Conservation (phyloP, 2,113 vertebrate genomes). For the Calypte anna region DNA sequence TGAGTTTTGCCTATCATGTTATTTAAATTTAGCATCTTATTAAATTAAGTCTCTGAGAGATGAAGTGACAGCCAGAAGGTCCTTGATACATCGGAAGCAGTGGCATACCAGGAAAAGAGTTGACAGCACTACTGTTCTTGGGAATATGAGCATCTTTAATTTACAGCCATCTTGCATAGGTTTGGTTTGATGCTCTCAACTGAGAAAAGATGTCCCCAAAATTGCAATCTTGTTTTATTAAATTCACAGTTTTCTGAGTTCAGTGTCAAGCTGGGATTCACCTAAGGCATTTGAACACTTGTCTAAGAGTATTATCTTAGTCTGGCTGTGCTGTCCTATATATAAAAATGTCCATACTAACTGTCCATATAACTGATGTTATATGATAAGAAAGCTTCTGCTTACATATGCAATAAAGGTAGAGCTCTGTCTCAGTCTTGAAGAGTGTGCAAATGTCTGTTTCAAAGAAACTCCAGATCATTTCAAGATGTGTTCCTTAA, state of each 20-base stretch:
- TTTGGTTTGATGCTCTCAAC: background rate
- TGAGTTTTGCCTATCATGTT: background rate
- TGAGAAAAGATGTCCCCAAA: background rate
- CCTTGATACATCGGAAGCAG: background rate
- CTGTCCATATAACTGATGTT: background rate
- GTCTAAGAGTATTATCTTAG: background rate
- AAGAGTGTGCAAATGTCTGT: background rate
- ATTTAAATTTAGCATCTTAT: background rate
- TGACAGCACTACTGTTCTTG: background rate
- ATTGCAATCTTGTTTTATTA: background rate
- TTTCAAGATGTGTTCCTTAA: background rate
- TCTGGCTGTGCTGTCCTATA: background rate
- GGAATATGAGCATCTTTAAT: background rate
- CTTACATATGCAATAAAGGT: background rate
- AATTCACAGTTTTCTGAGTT: background rate
- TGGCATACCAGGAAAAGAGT: background rate
- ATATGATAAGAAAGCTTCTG: background rate
- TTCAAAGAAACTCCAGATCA: background rate
- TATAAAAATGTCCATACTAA: background rate
- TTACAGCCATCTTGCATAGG: background rate
- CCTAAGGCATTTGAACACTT: background rate
- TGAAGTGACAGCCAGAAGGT: background rate
- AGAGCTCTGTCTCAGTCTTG: background rate
- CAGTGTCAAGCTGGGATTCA: background rate
- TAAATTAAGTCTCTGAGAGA: constrained; percentile 33